A percentile compares a stretch with the other conserved stretches of the same genome.
These are phyloP conservation scores for Rhagologus leucostigma DNA, from an alignment of 2,113 vertebrate species.

Conservation along the genomic window DNA sequence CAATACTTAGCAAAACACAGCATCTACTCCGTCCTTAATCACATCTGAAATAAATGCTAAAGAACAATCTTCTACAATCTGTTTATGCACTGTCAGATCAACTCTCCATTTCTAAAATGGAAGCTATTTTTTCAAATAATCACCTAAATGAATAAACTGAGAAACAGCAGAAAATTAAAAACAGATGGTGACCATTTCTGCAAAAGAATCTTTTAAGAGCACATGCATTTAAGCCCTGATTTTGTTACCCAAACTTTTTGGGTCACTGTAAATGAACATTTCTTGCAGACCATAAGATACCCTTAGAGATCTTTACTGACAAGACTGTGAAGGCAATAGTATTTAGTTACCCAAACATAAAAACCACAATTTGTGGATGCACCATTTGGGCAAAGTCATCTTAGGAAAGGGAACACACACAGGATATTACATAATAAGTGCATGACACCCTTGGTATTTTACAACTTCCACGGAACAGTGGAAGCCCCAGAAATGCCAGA, in stretches of 20 bases:
- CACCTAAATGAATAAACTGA: neutral
- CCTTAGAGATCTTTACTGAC: neutral
- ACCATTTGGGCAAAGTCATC: neutral
- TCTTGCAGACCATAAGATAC: neutral
- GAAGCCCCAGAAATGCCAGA: neutral
- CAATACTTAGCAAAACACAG: neutral
- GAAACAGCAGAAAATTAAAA: neutral
- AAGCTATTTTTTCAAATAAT: neutral
- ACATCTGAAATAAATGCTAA: neutral
- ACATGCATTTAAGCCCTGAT: neutral
- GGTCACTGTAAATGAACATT: neutral
- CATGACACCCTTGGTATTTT: neutral
- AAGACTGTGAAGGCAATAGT: neutral
- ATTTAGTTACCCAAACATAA: neutral
- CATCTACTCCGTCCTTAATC: neutral
- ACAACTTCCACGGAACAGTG: neutral
- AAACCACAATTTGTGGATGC: neutral
- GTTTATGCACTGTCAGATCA: neutral
- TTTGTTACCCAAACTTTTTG: neutral
- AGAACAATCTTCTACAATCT: neutral
- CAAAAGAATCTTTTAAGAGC: neutral
- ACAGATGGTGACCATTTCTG: neutral
- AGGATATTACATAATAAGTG: neutral
- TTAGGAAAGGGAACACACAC: neutral
- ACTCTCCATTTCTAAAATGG: neutral